Base-by-base conservation (phyloP, 2,888 invertebrate genomes). In the Acrobasis suavella region DNA sequence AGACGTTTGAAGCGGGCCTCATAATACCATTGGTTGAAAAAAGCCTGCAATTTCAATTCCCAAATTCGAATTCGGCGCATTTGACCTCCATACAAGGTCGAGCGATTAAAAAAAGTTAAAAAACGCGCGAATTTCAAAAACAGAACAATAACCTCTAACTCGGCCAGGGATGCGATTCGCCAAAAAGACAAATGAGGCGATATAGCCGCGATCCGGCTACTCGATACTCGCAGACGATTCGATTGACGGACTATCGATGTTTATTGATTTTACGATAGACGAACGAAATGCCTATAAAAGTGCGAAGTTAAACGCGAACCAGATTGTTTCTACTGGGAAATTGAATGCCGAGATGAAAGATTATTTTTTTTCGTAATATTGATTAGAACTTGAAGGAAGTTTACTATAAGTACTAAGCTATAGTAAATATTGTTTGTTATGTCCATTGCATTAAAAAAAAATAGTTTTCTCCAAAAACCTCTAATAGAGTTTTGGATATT, bases 81-180 rank as follows among this genome's bases (percentile, higher is more conserved):
- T 56, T 56, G 56, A 56, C 56, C 56, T 46, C 42, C 42, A 52
- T 64, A 61, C 67, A 62, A 65, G 72, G 68, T 70, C 73, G 69
- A 67, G 69, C 65, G 79, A 80, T 81, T 73, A 70, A 76, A 78
- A 76, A 78, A 80, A 80, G 55, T 55, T 49, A 82, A 82, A 82
- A 81, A 77, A 75, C 78, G 83, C 81, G 82, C 76, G 82, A 81
- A 85, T 82, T 88, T 87, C 74, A 83, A 86, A 90, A 90, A 89
- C 85, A 83, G 89, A 88, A 90, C 89, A 86, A 82, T 86, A 85
- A 84, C 86, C 89, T 85, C 87, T 87, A 89, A 91, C 90, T 89
- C 89, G 91, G 91, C 91, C 91, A 91, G 82, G 89, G 89, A 82
- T 89, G 85, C 81, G 81, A 79, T 75, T 76, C 71, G 59, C 69